Percentiles rank a stretch among this genome's conserved stretches.
phyloP scores from a whole-genome alignment of 2,797 vertebrate genomes.

The Prionace glauca region DNA sequence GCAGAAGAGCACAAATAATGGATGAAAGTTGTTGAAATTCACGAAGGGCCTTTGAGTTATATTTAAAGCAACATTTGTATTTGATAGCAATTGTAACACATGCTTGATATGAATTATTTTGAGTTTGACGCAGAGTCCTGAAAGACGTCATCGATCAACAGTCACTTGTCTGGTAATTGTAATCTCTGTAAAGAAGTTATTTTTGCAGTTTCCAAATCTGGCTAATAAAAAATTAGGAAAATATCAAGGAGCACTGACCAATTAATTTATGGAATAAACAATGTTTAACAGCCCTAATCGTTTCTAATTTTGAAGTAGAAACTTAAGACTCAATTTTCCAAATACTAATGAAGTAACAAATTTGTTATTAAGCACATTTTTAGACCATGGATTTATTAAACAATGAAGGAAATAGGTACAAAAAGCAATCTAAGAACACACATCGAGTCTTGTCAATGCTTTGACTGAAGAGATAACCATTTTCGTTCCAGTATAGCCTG shows the following conservation, averaged over 20 bases:
- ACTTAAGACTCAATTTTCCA: background rate
- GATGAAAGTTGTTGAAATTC: conserved; percentile 22
- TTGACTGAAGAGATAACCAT: background rate
- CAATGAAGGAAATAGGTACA: background rate
- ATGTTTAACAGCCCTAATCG: background rate
- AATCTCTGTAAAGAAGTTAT: background rate
- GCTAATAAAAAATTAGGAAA: background rate
- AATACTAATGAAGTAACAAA: background rate
- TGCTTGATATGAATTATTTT: conserved; percentile 39
- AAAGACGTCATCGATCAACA: background rate
- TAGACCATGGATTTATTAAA: background rate
- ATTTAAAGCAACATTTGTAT: background rate
- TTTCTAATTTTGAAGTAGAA: conserved; percentile 16
- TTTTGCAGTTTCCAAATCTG: background rate
- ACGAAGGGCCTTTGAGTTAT: conserved; percentile 4
- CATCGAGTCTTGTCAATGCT: background rate
- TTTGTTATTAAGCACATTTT: background rate
- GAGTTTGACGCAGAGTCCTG: conserved; percentile 24
- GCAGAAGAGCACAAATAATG: conserved; percentile 4
- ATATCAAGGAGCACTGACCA: background rate
- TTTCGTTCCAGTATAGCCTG: background rate
- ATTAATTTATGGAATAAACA: background rate
- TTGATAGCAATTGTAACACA: background rate
- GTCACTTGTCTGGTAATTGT: background rate
- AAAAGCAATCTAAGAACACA: background rate